Percentiles rank a stretch among this genome's conserved stretches.
These are phyloP conservation scores for pig (Sus scrofa) DNA, from an alignment of 2,113 vertebrate genomes.

Conservation along the genomic window DNA sequence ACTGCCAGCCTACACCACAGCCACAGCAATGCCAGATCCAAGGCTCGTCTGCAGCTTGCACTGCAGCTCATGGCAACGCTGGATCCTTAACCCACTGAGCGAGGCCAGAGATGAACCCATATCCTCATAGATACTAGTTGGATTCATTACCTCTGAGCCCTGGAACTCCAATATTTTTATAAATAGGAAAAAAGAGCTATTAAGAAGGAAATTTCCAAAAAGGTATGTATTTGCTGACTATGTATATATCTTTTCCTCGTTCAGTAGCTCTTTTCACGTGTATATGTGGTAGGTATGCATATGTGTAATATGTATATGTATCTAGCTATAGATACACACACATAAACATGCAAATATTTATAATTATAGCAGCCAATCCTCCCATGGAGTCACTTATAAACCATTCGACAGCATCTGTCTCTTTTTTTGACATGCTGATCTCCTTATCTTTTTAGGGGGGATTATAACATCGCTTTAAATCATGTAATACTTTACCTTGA, in stretches of 20 bases:
- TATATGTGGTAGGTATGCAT: neutral
- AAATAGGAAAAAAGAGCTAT: neutral
- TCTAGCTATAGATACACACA: neutral
- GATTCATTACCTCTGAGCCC: no score
- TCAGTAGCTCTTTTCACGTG: neutral
- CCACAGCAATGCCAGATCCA: no score
- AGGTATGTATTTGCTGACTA: neutral
- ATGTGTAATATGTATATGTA: neutral
- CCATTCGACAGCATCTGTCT: neutral
- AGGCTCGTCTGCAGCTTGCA: no score
- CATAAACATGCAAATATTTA: neutral
- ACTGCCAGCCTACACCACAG: no score
- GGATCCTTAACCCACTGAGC: no score
- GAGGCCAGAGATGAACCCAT: no score
- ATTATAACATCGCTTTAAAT: neutral
- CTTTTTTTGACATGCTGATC: neutral
- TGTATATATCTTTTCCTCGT: neutral
- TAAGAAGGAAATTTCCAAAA: neutral
- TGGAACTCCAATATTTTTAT: neutral
- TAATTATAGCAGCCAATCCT: neutral
- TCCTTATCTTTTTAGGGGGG: neutral
- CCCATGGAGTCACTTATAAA: neutral
- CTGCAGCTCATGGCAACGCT: no score
- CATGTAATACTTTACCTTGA: neutral
- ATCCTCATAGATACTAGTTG: no score